Percentiles rank a stretch among this genome's conserved stretches.
These are phyloP conservation scores for Graptemys geographica DNA, from an alignment of 2,797 vertebrate species.

Conservation along the genomic window DNA sequence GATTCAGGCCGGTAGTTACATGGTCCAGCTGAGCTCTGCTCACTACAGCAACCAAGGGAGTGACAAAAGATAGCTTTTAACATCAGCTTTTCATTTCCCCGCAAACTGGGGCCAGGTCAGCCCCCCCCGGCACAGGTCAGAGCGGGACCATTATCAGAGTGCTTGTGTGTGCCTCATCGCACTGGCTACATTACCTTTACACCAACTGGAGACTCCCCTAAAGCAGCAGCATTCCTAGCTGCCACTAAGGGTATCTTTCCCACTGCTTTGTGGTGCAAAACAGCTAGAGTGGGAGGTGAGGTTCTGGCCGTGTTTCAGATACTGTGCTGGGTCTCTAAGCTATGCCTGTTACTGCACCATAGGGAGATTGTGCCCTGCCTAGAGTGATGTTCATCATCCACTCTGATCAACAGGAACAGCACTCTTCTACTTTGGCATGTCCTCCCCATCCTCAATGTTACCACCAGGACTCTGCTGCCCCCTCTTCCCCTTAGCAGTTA, in stretches of 20 bases:
- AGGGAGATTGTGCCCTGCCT: not conserved
- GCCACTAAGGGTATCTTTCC: not conserved
- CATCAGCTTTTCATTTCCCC: too few relatives aligned
- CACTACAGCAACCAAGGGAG: not conserved
- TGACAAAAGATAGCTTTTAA: not conserved
- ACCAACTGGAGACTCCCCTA: not conserved
- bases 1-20: not conserved
- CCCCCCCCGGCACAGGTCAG: not conserved
- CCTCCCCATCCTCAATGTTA: not conserved
- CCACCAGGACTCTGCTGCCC: not conserved
- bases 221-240: not conserved
- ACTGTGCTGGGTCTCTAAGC: fast-evolving
- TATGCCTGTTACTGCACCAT: not conserved
- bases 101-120: too few relatives aligned
- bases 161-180: not conserved
- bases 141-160: not conserved
- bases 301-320: not conserved
- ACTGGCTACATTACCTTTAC: not conserved
- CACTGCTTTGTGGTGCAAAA: fast-evolving
- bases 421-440: not conserved
- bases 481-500: not conserved
- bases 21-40: not conserved
- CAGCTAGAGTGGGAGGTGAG: not conserved
- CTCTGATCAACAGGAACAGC: not conserved
- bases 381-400: not conserved